Evolutionary conservation across 2,797 vertebrate genomes (phyloP), one percentile per base, ranked within the genome.

Genomic region (Lates japonicus): DNA sequence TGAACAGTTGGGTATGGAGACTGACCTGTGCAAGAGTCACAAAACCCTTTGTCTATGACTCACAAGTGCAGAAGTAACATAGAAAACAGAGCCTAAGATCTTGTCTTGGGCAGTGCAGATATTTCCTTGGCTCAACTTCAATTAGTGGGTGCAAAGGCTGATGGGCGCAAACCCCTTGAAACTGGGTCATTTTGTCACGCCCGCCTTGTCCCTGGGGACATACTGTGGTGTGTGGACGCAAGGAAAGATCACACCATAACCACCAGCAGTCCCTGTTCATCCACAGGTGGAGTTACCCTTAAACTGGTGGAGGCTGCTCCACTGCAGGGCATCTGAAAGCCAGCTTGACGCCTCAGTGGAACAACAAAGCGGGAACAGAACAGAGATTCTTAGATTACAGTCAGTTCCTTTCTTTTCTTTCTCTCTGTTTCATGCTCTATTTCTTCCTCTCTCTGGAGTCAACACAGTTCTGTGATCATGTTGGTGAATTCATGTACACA

Each of bases 201-300:
- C n/a, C n/a, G 52, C 33, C 52, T 55, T 31, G 52, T 29, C 48
- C 25, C 9, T 25, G 6, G 66, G 71, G 62, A 51, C 51, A 35
- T 20, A 25, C 44, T 72, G 41, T 72, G 29, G 31, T 51, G 69
- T 37, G n/a, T 63, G 35, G 64, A 80, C 44, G n/a, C 59, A 70
- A 78, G 79, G 65, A 84, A 87, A 51, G 7, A 58, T 58, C 70
- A 52, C 54, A 57, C 39, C 44, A 51, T 39, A 66, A 62, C 49
- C 29, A 59, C 35, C 4, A 31, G 19, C 55, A 57, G 16, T 51
- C 62, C 8, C 31, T 16, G 52, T 62, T 70, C 58, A 78, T 22
- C 49, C 64, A 67, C 17, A 68, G 44, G 42, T 46, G 66, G 12
- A 42, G 68, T 0, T 20, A 51, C 55, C 39, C 12, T 49, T 51